These are phyloP conservation scores for Anguilla japonica DNA, from an alignment of 2,113 vertebrate genomes.

Conservation along the genomic window DNA sequence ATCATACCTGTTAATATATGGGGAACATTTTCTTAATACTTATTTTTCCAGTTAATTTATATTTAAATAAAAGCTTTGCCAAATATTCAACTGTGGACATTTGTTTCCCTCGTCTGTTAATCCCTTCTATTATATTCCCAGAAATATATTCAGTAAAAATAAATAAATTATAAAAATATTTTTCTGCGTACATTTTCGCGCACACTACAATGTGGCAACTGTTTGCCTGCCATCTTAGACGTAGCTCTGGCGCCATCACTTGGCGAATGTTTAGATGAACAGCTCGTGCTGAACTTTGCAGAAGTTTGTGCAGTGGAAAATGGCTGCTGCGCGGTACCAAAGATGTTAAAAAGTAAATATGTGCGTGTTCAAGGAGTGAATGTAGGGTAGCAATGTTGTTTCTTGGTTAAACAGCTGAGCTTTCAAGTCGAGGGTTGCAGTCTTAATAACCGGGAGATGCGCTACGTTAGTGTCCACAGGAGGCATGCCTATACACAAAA, in stretches of 20 bases:
- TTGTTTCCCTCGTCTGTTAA: not conserved
- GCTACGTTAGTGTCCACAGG: no score
- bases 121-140: not conserved
- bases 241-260: conserved; percentile 35
- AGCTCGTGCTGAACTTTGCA: not conserved
- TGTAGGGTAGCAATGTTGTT: no score
- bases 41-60: not conserved
- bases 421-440: no score
- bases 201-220: not conserved
- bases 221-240: not conserved
- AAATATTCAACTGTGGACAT: not conserved
- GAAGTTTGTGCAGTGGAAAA: not conserved
- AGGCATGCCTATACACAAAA: no score
- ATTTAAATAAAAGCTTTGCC: not conserved
- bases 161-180: not conserved
- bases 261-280: not conserved
- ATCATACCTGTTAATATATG: not conserved
- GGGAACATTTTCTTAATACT: not conserved
- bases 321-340: not conserved
- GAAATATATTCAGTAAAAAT: not conserved
- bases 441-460: no score
- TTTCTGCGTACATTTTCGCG: not conserved
- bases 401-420: no score
- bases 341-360: not conserved
- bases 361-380: no score